These are phyloP conservation scores for Steatocranus sp. DNA, from an alignment of 2,797 vertebrate genomes.

Conservation along the genomic window DNA sequence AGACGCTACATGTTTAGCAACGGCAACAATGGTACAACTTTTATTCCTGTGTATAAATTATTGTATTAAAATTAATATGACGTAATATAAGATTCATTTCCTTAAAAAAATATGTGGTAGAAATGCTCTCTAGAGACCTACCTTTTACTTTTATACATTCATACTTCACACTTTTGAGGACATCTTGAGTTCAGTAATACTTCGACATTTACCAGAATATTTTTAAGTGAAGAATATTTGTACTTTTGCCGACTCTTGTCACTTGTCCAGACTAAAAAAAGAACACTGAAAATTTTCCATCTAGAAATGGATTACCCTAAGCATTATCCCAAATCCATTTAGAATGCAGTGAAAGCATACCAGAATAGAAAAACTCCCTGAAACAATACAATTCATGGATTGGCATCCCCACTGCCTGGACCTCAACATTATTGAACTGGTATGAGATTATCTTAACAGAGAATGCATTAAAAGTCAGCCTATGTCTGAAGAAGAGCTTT, in stretches of 20 bases:
- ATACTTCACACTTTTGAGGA: neutral
- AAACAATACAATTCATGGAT: neutral
- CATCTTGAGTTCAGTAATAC: neutral
- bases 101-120: neutral
- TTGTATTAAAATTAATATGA: neutral
- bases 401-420: neutral
- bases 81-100: neutral
- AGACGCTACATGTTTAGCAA: neutral
- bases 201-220: neutral
- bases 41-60: neutral
- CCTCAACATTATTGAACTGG: neutral
- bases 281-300: neutral
- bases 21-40: neutral
- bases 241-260: neutral
- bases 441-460: neutral
- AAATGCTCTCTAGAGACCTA: neutral
- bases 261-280: neutral
- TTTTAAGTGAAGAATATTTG: neutral
- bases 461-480: neutral
- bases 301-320: neutral
- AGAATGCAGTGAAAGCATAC: neutral
- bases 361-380: neutral
- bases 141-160: neutral
- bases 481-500: neutral
- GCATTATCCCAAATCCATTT: neutral